A percentile compares a stretch with the other conserved stretches of the same genome.
Evolutionary conservation across 2,888 invertebrate genomes (phyloP).

Genomic region (Caenorhabditis parvicauda): DNA sequence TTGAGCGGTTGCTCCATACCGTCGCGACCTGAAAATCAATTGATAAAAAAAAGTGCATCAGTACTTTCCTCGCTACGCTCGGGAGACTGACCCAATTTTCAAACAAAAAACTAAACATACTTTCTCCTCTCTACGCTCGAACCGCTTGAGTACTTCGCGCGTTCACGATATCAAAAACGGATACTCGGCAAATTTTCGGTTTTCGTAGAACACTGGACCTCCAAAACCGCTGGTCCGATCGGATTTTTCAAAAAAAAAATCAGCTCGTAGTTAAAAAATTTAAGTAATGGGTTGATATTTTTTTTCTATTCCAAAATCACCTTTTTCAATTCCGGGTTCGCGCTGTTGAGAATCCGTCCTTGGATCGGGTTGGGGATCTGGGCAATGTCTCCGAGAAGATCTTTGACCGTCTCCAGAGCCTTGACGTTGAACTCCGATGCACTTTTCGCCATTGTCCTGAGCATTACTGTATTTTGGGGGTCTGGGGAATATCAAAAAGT

Average conservation of each 20-base stretch:
- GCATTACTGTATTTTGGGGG: too few relatives aligned
- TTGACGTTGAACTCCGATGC: constrained; percentile 37
- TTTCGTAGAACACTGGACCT: too few relatives aligned
- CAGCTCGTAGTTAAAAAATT: neutral
- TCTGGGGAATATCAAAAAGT: constrained; percentile 2
- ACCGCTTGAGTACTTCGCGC: neutral
- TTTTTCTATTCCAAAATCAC: constrained; percentile 11
- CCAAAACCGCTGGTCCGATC: neutral
- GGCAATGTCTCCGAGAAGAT: constrained; percentile 44
- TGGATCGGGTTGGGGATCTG: constrained; percentile 39
- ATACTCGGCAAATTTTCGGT: too few relatives aligned
- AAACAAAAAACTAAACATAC: neutral
- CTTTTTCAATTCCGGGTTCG: too few relatives aligned
- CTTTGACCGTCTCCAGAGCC: constrained; percentile 41
- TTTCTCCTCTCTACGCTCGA: neutral
- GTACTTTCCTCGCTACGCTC: too few relatives aligned
- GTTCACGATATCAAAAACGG: neutral
- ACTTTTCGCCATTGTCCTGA: constrained; percentile 15
- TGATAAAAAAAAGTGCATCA: constrained; percentile 2
- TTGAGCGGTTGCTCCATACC: constrained; percentile 49
- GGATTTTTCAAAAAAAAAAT: neutral
- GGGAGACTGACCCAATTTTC: too few relatives aligned
- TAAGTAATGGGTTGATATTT: neutral
- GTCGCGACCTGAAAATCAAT: constrained; percentile 31
- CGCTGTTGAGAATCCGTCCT: constrained; percentile 38